Evolutionary conservation across 2,113 vertebrate species (phyloP).

Genomic region (Etia nguti): DNA sequence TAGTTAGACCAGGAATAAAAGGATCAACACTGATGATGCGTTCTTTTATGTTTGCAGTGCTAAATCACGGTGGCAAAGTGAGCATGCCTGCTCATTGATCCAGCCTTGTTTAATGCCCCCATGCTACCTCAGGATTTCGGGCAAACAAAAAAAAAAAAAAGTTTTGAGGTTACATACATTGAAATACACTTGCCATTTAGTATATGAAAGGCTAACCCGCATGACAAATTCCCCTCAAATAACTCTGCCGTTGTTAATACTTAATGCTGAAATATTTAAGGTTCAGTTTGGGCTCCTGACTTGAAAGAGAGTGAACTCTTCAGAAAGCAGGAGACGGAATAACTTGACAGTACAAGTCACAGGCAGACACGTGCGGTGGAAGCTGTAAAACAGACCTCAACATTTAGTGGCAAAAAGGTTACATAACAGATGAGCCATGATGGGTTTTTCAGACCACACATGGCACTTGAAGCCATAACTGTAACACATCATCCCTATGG

Average conservation of each 20-base stretch:
- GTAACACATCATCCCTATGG: neutral
- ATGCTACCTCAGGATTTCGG: slow-evolving; percentile 63
- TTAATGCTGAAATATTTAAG: neutral
- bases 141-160: neutral
- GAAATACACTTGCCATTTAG: slow-evolving; percentile 27
- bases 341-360: neutral
- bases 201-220: slow-evolving; percentile 18
- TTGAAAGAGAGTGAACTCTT: neutral
- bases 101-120: slow-evolving; percentile 52
- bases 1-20: slow-evolving; percentile 2
- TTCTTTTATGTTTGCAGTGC: neutral
- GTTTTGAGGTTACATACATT: slow-evolving; percentile 45
- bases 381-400: slow-evolving; percentile 33
- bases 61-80: neutral
- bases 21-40: neutral
- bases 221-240: slow-evolving; percentile 26
- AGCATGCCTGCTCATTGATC: slow-evolving; percentile 59
- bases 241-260: slow-evolving; percentile 25
- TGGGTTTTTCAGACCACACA: neutral
- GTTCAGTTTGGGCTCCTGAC: neutral
- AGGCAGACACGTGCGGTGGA: slow-evolving; percentile 10
- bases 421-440: slow-evolving; percentile 28
- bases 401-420: slow-evolving; percentile 43
- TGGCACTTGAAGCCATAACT: neutral
- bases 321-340: neutral